phyloP scores from a whole-genome alignment of 2,797 vertebrate species.

The Platalea minor region DNA sequence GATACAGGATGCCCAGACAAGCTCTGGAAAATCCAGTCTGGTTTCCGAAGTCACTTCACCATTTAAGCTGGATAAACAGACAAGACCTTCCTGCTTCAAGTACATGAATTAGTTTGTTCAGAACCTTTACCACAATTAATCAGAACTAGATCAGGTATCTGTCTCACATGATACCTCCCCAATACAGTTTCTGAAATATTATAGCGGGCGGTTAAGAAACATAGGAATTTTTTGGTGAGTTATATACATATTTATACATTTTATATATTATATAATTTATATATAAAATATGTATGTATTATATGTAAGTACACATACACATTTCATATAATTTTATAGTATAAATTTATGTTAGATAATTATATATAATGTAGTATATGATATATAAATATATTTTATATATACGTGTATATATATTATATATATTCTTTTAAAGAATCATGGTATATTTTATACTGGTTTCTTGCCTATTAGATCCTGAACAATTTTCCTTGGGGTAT shows the following conservation, averaged over 20 bases:
- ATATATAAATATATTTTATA: fast-evolving
- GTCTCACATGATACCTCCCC: neutral
- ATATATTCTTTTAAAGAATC: neutral
- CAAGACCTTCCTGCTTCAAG: neutral
- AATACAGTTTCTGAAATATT: neutral
- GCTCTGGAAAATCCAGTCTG: neutral
- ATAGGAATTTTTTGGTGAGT: fast-evolving
- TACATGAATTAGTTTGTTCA: neutral
- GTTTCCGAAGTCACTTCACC: neutral
- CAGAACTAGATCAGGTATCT: neutral
- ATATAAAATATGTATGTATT: neutral
- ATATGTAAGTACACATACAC: fast-evolving
- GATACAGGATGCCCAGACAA: neutral
- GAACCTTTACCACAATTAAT: neutral
- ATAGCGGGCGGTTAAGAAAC: neutral
- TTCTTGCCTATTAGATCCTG: neutral
- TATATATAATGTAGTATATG: too few species aligned
- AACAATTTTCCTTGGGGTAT: neutral
- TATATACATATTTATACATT: neutral
- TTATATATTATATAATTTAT: neutral
- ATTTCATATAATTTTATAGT: neutral
- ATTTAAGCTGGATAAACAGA: neutral
- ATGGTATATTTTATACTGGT: neutral
- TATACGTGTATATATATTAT: neutral
- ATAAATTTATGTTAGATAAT: neutral